These are phyloP conservation scores for Nesidiocoris tenuis DNA, from an alignment of 2,888 invertebrate genomes.

Conservation along the genomic window DNA sequence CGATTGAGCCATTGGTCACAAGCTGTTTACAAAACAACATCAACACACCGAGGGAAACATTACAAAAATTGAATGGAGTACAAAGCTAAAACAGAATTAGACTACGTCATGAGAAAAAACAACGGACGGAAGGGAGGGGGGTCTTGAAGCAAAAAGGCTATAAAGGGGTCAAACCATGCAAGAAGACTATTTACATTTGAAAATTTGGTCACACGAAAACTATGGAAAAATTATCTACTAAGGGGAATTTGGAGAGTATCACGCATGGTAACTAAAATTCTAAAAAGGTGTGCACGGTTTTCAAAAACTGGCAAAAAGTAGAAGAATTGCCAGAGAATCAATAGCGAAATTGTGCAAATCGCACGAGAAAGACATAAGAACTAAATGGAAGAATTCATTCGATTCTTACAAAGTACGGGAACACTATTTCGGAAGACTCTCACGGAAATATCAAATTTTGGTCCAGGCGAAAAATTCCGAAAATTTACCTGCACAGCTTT, in stretches of 20 bases:
- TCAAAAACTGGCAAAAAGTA: neutral
- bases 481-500: constrained; percentile 38
- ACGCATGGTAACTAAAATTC: neutral
- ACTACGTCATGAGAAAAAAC: constrained; percentile 12
- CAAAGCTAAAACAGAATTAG: constrained; percentile 13
- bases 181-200: neutral
- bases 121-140: constrained; percentile 1
- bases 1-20: constrained; percentile 63
- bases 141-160: neutral
- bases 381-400: neutral
- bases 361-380: neutral
- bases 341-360: neutral
- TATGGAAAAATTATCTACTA: neutral
- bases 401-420: neutral
- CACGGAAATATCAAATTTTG: no score
- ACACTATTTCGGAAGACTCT: neutral
- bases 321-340: neutral
- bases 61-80: constrained; percentile 7
- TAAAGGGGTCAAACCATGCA: neutral
- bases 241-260: neutral
- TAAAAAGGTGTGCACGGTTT: neutral
- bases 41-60: constrained; percentile 48
- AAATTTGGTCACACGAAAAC: neutral
- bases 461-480: no score
- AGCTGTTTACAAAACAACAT: constrained; percentile 53